Evolutionary conservation across 2,797 vertebrate species (phyloP).

Genomic region (Myripristis jacobus): DNA sequence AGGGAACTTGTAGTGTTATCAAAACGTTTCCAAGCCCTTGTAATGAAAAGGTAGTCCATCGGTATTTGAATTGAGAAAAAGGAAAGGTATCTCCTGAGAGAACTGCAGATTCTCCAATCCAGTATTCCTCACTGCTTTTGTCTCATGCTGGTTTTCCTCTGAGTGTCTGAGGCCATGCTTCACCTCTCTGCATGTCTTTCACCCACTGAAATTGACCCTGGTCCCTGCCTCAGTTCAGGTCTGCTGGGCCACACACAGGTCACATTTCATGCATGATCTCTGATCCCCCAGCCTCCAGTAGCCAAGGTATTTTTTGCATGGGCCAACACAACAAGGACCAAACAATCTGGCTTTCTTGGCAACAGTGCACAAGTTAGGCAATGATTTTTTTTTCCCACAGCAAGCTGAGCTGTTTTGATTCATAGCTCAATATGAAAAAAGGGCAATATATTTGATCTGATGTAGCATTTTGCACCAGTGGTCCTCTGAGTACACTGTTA

Average conservation of each 20-base stretch:
- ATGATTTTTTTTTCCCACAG: neutral
- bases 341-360: slow-evolving; percentile 1
- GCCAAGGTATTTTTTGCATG: slow-evolving; percentile 9
- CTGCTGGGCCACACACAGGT: slow-evolving; percentile 55
- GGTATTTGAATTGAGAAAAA: slow-evolving; percentile 8
- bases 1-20: neutral
- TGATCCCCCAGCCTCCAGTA: slow-evolving; percentile 46
- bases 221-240: slow-evolving; percentile 50
- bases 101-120: slow-evolving; percentile 1
- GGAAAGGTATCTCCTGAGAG: neutral
- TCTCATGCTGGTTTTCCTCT: neutral
- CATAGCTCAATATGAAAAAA: too few relatives aligned
- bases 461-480: neutral
- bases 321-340: slow-evolving; percentile 7
- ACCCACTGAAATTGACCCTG: slow-evolving; percentile 54
- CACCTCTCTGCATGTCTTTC: slow-evolving; percentile 26
- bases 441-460: too few relatives aligned
- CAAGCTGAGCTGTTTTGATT: neutral
- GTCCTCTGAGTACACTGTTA: neutral
- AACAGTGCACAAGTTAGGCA: neutral
- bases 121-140: slow-evolving; percentile 8
- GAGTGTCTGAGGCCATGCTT: slow-evolving; percentile 28
- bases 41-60: neutral
- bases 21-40: neutral
- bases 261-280: slow-evolving; percentile 70